A percentile compares a stretch with the other conserved stretches of the same genome.
Conservation (phyloP, 1,140 invertebrate species). For the Drosophila ambigua region DNA sequence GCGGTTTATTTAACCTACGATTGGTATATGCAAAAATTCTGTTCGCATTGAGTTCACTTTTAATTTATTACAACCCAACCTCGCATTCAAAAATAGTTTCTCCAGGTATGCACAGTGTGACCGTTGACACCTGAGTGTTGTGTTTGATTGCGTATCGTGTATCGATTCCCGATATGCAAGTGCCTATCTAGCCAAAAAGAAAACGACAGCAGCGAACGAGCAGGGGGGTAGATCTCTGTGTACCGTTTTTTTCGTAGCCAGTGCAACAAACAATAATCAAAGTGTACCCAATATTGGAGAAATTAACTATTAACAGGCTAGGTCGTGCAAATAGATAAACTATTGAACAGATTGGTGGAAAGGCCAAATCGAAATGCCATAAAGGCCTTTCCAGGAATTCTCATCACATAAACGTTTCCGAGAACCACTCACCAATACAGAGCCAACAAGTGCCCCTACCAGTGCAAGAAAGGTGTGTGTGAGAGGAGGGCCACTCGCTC, state of each 20-base stretch:
- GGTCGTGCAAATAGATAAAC: too few relatives aligned
- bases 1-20: too few relatives aligned
- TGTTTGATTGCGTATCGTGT: conserved; percentile 12
- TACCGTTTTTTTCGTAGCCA: too few relatives aligned
- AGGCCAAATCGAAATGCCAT: conserved; percentile 58
- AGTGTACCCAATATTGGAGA: too few relatives aligned
- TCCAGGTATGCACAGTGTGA: neutral
- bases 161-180: conserved; percentile 34
- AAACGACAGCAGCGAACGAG: conserved; percentile 36
- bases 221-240: conserved; percentile 18
- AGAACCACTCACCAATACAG: conserved; percentile 73
- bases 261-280: too few relatives aligned
- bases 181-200: conserved; percentile 21
- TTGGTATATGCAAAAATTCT: too few relatives aligned
- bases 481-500: conserved; percentile 39
- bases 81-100: too few relatives aligned
- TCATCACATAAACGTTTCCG: conserved; percentile 73
- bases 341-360: too few relatives aligned
- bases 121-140: conserved; percentile 9
- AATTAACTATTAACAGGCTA: too few relatives aligned
- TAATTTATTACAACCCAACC: too few relatives aligned
- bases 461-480: conserved; percentile 62
- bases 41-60: too few relatives aligned
- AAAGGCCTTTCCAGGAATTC: conserved; percentile 71
- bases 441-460: conserved; percentile 67